Evolutionary conservation across 92 coral and sea anemone genomes (phyloP).

Genomic region (Meandrina meandrites): DNA sequence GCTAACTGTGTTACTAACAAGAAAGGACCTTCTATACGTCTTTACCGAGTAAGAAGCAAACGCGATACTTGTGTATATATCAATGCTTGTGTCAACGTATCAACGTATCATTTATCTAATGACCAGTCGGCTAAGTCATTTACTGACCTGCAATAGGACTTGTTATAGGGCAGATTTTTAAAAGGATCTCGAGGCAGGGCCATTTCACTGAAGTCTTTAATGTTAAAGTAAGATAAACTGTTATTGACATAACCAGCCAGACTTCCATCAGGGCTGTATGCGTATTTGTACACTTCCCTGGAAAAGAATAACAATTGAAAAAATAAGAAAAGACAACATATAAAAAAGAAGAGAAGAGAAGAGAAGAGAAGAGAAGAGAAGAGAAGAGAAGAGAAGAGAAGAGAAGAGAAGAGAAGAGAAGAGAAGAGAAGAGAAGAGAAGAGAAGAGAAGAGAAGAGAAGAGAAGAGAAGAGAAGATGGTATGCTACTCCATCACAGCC

Average conservation of each 20-base stretch:
- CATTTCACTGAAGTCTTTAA: conserved; percentile 66
- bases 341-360: too few relatives aligned
- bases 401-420: too few relatives aligned
- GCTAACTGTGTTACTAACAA: too few relatives aligned
- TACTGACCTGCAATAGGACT: conserved; percentile 78
- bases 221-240: conserved; percentile 84
- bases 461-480: too few relatives aligned
- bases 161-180: conserved; percentile 69
- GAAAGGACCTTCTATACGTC: too few relatives aligned
- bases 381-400: too few relatives aligned
- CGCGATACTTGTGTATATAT: too few relatives aligned
- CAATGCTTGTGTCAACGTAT: not conserved
- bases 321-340: not conserved
- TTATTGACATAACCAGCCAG: conserved; percentile 87
- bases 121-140: not conserved
- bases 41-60: too few relatives aligned
- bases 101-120: not conserved
- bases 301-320: not conserved
- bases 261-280: conserved; percentile 86
- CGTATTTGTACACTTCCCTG: conserved; percentile 83
- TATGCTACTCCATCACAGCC: too few relatives aligned
- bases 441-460: too few relatives aligned
- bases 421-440: too few relatives aligned
- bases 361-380: too few relatives aligned
- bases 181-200: conserved; percentile 66